Conservation (phyloP, 2,888 invertebrate species). For the Flexamia atlantica region DNA sequence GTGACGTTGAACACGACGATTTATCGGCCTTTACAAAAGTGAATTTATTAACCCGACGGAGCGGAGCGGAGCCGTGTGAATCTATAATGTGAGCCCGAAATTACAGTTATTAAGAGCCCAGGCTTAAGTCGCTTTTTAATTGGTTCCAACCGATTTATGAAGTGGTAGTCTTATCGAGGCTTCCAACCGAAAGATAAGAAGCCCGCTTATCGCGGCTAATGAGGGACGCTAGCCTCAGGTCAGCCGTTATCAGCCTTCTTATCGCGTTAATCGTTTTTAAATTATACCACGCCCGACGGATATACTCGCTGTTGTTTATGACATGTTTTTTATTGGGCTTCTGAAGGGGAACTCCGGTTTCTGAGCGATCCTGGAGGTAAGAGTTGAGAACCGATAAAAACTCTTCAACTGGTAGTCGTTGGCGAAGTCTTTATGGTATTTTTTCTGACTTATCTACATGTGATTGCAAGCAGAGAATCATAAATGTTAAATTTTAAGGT, state of each 20-base stretch:
- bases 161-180: slow-evolving; percentile 22
- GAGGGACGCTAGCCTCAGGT: slow-evolving; percentile 16
- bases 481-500: too few relatives aligned
- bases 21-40: slow-evolving; percentile 37
- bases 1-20: slow-evolving; percentile 10
- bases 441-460: too few relatives aligned
- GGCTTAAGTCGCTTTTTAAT: slow-evolving; percentile 51
- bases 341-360: background rate
- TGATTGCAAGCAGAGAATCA: too few relatives aligned
- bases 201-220: slow-evolving; percentile 22
- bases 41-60: slow-evolving; percentile 22
- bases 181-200: slow-evolving; percentile 10
- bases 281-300: slow-evolving; percentile 39
- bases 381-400: too few relatives aligned
- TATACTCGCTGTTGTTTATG: slow-evolving; percentile 26
- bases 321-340: slow-evolving; percentile 2
- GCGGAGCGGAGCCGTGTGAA: slow-evolving; percentile 31
- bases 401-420: too few relatives aligned
- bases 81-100: slow-evolving; percentile 45
- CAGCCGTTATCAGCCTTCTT: slow-evolving; percentile 13
- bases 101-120: slow-evolving; percentile 39
- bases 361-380: too few relatives aligned
- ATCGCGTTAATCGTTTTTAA: slow-evolving; percentile 48
- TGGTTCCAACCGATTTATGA: slow-evolving; percentile 45
- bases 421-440: too few relatives aligned